Evolutionary conservation across 2,888 invertebrate species (phyloP).

Genomic region (Archaeoteleia sp.): DNA sequence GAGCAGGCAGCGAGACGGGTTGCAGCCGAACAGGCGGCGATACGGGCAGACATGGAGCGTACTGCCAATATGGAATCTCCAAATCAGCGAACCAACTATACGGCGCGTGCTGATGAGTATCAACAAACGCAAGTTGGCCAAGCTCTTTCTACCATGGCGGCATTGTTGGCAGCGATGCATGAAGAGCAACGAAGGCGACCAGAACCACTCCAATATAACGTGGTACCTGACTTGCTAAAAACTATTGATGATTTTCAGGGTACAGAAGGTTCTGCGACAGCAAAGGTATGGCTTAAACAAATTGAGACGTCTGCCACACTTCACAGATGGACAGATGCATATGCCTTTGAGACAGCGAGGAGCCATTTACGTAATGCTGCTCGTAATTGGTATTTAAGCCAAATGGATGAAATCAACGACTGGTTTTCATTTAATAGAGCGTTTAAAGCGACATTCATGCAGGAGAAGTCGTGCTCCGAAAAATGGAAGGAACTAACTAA

Average conservation of each 20-base stretch:
- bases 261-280: background rate
- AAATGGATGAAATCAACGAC: background rate
- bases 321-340: slow-evolving; percentile 1
- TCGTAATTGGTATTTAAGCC: background rate
- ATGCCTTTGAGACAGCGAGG: slow-evolving; percentile 3
- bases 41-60: no score
- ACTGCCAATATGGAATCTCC: no score
- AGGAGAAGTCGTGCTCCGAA: background rate
- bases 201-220: no score
- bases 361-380: background rate
- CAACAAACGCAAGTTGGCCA: no score
- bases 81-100: no score
- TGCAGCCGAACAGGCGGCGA: no score
- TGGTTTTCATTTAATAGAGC: background rate
- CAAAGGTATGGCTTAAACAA: background rate
- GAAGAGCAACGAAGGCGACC: no score
- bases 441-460: slow-evolving; percentile 1
- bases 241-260: background rate
- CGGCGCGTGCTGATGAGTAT: no score
- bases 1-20: no score
- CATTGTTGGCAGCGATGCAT: no score
- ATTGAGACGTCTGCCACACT: background rate
- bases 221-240: slow-evolving; percentile 1
- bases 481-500: slow-evolving; percentile 1
- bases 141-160: no score